Base-by-base conservation (phyloP, 2,888 invertebrate species). In the Oligia fasciuncula region DNA sequence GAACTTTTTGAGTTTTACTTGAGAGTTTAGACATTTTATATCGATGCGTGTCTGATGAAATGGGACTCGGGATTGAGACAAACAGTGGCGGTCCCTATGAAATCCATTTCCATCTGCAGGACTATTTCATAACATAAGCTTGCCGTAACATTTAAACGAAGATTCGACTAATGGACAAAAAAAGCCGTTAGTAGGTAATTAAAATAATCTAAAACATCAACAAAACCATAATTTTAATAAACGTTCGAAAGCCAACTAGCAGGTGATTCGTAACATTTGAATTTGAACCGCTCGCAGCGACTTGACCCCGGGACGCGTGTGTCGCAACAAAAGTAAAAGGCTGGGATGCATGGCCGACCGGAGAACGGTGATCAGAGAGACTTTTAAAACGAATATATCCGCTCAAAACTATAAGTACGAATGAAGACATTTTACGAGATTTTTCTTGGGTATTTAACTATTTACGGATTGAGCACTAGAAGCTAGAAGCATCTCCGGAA, bases 321-420 rank as follows among this genome's bases (percentile, higher is more conserved):
- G 91, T 91, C 90, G 92, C 89, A 85, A 91, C 91, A 91, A 90
- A 92, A 91, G 88, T 93, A 94, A 94, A 92, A 93, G 94, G 93
- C 91, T 89, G 83, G 87, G 91, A 92, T 91, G 91, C 91, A 93
- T 92, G 91, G 92, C 90, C 91, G 89, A 83, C 80, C 84, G 82
- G 88, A 84, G 87, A 89, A 85, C 82, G 90, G 86, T 84, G 81
- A 81, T 78, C 78, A 81, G 81, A 79, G 76, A 85, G 80, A 84
- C 80, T 85, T 88, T 79, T 85, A 75, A 77, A 89, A 85, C 71
- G 79, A 80, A 87, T 77, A 72, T 85, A 69, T 73, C 66, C 57
- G 65, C 65, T 60, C 19, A 49, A 67, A 79, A 62, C 35, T n/a
- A 19, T 23, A 29, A 29, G 29, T 29, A 35, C 35, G 29, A 40